These are phyloP conservation scores for Ormyrus rosae DNA, from an alignment of 2,888 invertebrate genomes.

Conservation along the genomic window DNA sequence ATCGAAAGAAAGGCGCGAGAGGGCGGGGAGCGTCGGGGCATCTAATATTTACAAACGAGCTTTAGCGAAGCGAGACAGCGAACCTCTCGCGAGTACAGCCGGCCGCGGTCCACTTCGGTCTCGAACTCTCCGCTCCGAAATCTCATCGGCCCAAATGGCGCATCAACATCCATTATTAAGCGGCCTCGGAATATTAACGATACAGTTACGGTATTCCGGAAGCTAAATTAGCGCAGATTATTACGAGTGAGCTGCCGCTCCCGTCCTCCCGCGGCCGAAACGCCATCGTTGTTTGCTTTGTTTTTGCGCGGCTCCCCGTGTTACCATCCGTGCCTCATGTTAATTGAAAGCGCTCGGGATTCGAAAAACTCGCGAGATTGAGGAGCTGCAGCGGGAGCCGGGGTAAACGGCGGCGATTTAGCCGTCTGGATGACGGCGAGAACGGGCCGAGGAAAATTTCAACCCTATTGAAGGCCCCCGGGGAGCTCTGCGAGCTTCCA, in stretches of 20 bases:
- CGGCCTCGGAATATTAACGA: slow-evolving; percentile 74
- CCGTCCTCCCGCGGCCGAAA: slow-evolving; percentile 26
- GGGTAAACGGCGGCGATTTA: slow-evolving; percentile 50
- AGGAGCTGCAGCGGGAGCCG: slow-evolving; percentile 36
- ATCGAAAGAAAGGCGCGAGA: background rate
- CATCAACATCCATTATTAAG: slow-evolving; percentile 75
- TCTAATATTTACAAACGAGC: slow-evolving; percentile 72
- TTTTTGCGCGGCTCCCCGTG: slow-evolving; percentile 15
- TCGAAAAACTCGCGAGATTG: slow-evolving; percentile 5
- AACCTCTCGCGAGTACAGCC: slow-evolving; percentile 39
- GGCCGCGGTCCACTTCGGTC: slow-evolving; percentile 68
- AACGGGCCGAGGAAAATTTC: slow-evolving; percentile 43
- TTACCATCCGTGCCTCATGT: too few relatives aligned
- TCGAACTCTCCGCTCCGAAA: slow-evolving; percentile 72
- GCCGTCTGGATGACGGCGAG: slow-evolving; percentile 35
- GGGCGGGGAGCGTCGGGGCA: slow-evolving; percentile 51
- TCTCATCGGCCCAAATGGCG: slow-evolving; percentile 76
- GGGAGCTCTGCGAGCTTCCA: slow-evolving; percentile 29
- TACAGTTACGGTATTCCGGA: slow-evolving; percentile 74
- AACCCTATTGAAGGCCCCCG: slow-evolving; percentile 43
- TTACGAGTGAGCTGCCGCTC: slow-evolving; percentile 71
- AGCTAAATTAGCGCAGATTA: slow-evolving; percentile 75
- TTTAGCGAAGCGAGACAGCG: slow-evolving; percentile 60
- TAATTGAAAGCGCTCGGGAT: slow-evolving; percentile 16
- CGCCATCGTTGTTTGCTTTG: background rate